Conservation (phyloP, 2,888 invertebrate genomes). For the Achlya flavicornis region DNA sequence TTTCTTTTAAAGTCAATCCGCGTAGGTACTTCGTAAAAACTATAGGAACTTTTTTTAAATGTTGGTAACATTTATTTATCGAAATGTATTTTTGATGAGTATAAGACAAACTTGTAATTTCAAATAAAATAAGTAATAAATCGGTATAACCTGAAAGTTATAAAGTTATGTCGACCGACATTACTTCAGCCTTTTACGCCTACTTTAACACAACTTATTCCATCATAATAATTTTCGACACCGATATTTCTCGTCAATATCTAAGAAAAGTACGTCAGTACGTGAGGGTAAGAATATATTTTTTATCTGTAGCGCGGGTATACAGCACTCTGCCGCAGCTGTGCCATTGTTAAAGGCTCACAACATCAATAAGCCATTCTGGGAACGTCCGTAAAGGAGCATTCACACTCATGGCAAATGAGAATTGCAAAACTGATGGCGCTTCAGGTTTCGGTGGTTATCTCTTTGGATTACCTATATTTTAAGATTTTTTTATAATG, state of each 20-base stretch:
- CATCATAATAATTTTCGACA: slow-evolving; percentile 16
- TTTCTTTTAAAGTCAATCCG: no score
- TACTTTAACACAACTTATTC: slow-evolving; percentile 24
- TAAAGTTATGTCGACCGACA: not conserved
- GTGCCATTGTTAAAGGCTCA: slow-evolving; percentile 64
- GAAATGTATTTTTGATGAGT: no score
- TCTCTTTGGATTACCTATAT: not conserved
- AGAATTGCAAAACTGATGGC: not conserved
- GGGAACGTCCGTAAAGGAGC: slow-evolving; percentile 53
- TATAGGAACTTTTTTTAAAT: no score
- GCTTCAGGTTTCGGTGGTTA: not conserved
- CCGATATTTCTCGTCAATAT: slow-evolving; percentile 26
- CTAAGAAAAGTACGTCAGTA: slow-evolving; percentile 35
- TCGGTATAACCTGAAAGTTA: not conserved
- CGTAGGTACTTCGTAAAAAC: no score
- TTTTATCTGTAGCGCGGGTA: slow-evolving; percentile 36
- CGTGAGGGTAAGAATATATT: slow-evolving; percentile 40
- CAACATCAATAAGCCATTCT: slow-evolving; percentile 77
- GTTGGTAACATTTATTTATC: no score
- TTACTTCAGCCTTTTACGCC: not conserved
- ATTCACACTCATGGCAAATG: slow-evolving; percentile 28
- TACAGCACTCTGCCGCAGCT: slow-evolving; percentile 52
- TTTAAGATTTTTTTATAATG: not conserved
- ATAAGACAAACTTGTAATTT: no score
- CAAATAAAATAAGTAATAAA: no score